These are phyloP conservation scores for Peromyscus leucopus DNA, from an alignment of 2,113 vertebrate species.

Conservation along the genomic window DNA sequence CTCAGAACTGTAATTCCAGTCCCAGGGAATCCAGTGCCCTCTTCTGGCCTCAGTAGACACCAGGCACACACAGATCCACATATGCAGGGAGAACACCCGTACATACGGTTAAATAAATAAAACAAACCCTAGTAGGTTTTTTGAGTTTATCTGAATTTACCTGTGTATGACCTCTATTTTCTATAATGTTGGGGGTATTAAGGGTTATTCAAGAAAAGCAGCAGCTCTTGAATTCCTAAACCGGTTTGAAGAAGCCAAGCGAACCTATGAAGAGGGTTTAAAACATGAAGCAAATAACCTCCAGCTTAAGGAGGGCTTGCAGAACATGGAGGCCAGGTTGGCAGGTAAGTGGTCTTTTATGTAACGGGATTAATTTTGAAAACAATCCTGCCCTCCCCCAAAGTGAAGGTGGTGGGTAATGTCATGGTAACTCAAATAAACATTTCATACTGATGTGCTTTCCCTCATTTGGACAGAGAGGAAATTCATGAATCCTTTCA, in stretches of 20 bases:
- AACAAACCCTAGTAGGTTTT: not conserved
- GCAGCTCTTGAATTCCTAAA: conserved; percentile 95
- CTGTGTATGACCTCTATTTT: not conserved
- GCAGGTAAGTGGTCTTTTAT: conserved; percentile 84
- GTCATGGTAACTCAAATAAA: not conserved
- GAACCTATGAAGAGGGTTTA: conserved; percentile 94
- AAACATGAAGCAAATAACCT: conserved; percentile 92
- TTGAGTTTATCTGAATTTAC: not conserved
- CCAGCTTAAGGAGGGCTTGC: conserved; percentile 94
- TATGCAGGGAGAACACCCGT: not conserved
- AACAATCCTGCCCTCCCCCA: rapidly evolving
- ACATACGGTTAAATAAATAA: not conserved
- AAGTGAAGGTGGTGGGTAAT: not conserved
- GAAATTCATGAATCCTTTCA: conserved; percentile 95
- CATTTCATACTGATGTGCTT: not conserved
- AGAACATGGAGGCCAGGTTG: conserved; percentile 93
- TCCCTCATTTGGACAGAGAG: conserved; percentile 86
- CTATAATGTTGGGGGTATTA: not conserved
- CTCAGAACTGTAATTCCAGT: not conserved
- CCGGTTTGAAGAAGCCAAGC: conserved; percentile 93
- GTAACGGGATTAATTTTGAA: not conserved
- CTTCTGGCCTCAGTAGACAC: not conserved
- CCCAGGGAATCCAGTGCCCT: not conserved
- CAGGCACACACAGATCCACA: not conserved
- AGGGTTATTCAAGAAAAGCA: conserved; percentile 97